Conservation (phyloP, 2,888 invertebrate species). For the Sarcophaga subvicina region DNA sequence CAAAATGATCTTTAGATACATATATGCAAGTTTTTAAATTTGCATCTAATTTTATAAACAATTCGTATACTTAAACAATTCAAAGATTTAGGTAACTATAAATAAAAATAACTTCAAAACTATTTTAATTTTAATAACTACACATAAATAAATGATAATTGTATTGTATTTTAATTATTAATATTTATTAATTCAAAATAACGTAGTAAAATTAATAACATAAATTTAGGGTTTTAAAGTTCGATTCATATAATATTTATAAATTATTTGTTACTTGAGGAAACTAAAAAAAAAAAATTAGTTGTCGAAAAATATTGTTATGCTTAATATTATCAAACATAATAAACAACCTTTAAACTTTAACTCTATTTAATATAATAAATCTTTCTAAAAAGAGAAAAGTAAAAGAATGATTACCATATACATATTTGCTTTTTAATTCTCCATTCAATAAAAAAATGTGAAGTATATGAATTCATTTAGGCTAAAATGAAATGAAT, state of each 20-base stretch:
- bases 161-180: slow-evolving; percentile 12
- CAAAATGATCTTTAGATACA: slow-evolving; percentile 46
- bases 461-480: too few species aligned
- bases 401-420: neutral
- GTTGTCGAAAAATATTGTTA: slow-evolving; percentile 9
- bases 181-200: slow-evolving; percentile 31
- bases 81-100: neutral
- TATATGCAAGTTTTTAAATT: neutral
- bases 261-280: slow-evolving; percentile 23
- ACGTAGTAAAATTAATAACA: slow-evolving; percentile 4
- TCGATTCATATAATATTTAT: slow-evolving; percentile 18
- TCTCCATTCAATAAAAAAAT: too few species aligned
- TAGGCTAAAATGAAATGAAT: too few species aligned
- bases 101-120: neutral
- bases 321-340: slow-evolving; percentile 43
- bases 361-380: too few species aligned
- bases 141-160: slow-evolving; percentile 1
- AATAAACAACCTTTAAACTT: neutral
- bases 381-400: neutral
- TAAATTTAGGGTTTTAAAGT: slow-evolving; percentile 30
- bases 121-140: neutral
- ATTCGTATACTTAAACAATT: slow-evolving; percentile 20
- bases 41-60: slow-evolving; percentile 34
- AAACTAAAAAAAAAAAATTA: neutral
- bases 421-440: slow-evolving; percentile 21